Base-by-base conservation (phyloP, 2,113 vertebrate genomes). In the Dromaius novaehollandiae region DNA sequence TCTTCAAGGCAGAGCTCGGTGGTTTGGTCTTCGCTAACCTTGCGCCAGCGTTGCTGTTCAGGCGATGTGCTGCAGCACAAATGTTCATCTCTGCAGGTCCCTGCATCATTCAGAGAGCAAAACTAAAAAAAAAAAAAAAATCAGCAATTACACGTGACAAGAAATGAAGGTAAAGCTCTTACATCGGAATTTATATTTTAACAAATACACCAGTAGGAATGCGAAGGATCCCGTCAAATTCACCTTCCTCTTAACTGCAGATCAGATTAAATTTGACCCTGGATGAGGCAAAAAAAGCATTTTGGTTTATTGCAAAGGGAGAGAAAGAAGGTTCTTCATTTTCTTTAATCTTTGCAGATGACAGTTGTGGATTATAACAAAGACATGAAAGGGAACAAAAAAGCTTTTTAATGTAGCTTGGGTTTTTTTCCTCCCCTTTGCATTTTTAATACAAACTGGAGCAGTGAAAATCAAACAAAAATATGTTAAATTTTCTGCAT, bases 321-420 rank as follows among this genome's bases (percentile, higher is more conserved):
- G 42, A 36, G 55, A 17, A 70, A 34, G 55, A 42, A 77, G 50
- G 22, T 46, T 42, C 69, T 81, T 77, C 34, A 5, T 89, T 91
- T 85, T 65, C 68, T 85, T 81, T 91, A 71, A 92, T 92, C 89
- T 76, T 76, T 48, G 34, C 80, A 46, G 74, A 88, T 80, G 85
- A 81, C 85, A 84, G 63, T 81, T 65, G 75, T 65, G 85, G 73
- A 64, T 73, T 86, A 24, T 36, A 69, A 86, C 46, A 88, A 82
- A 91, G 77, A 66, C 64, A 76, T 91, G 53, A 91, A 95, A 93
- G 65, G 84, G 32, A 73, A 73, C 36, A 24, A 61, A 81, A 81
- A 71, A 63, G 58, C 51, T 88, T 91, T 84, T 88, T 55, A 70
- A 65, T 55, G 89, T 36, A 65, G 38, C 69, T 80, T 75, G 5